Conservation (phyloP, 2,888 invertebrate species). For the Agonopterix arenella region DNA sequence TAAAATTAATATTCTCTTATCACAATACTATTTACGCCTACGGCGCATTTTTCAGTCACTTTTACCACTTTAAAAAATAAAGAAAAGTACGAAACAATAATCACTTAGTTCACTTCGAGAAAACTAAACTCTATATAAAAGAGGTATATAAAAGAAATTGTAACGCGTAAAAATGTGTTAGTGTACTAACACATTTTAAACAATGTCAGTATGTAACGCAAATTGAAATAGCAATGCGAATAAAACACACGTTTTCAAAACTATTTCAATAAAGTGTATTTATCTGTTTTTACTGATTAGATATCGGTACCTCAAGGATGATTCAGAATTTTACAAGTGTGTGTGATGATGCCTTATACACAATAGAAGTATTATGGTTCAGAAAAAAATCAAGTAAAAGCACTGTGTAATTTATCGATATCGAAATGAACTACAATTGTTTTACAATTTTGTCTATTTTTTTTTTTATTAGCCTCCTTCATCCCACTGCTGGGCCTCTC, state of each 20-base stretch:
- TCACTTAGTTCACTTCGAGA: background rate
- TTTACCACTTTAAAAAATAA: slow-evolving; percentile 4
- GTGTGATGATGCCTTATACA: no score
- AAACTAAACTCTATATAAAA: background rate
- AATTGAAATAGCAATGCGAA: slow-evolving; percentile 23
- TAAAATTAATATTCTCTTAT: slow-evolving; percentile 43
- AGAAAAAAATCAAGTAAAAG: no score
- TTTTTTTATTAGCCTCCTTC: no score
- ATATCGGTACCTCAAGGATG: slow-evolving; percentile 57
- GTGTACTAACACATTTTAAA: no score
- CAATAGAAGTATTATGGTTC: no score
- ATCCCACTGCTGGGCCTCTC: no score
- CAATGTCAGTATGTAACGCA: background rate
- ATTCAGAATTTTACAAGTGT: slow-evolving; percentile 20
- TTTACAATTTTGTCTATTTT: no score
- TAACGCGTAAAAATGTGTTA: background rate
- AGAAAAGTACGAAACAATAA: background rate
- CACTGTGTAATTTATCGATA: no score
- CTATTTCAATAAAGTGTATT: slow-evolving; percentile 54
- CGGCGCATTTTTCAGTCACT: slow-evolving; percentile 53
- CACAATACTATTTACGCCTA: slow-evolving; percentile 58
- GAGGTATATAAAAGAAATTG: no score
- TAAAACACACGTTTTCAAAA: slow-evolving; percentile 41
- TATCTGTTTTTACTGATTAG: slow-evolving; percentile 63
- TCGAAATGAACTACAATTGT: no score